Percentiles rank a stretch among this genome's conserved stretches.
Conservation (phyloP, 2,888 invertebrate species). For the Epinotia ramella region DNA sequence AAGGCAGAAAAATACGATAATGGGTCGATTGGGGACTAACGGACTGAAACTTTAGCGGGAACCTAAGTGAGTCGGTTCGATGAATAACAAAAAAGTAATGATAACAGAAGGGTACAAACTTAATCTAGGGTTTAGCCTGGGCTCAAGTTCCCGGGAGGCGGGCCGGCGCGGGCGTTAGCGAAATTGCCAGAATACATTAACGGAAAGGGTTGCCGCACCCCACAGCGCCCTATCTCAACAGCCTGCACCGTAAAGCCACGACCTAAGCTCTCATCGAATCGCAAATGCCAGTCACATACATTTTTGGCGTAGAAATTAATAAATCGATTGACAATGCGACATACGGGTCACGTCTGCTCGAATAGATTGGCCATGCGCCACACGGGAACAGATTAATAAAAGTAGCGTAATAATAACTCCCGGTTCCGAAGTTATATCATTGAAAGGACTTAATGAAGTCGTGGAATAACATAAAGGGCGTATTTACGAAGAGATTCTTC, state of each 20-base stretch:
- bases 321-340: constrained; percentile 31
- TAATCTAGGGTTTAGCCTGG: constrained; percentile 71
- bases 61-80: constrained; percentile 53
- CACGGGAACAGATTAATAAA: constrained; percentile 8
- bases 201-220: constrained; percentile 60
- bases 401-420: constrained; percentile 17
- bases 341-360: constrained; percentile 41
- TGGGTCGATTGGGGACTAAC: constrained; percentile 32
- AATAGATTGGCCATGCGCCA: constrained; percentile 38
- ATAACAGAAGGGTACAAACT: constrained; percentile 73
- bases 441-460: constrained; percentile 69
- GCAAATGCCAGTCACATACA: constrained; percentile 57
- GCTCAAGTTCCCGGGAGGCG: constrained; percentile 60
- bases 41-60: constrained; percentile 30
- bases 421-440: constrained; percentile 6
- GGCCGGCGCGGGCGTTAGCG: constrained; percentile 58
- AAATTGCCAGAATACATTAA: constrained; percentile 81
- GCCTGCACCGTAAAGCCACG: constrained; percentile 69
- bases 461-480: constrained; percentile 66
- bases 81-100: constrained; percentile 66
- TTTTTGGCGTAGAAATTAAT: constrained; percentile 43
- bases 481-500: constrained; percentile 69
- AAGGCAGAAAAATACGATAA: constrained; percentile 33
- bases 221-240: constrained; percentile 73
- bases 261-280: constrained; percentile 63